Evolutionary conservation across 2,797 vertebrate genomes (phyloP).

Genomic region (Natrix natrix): DNA sequence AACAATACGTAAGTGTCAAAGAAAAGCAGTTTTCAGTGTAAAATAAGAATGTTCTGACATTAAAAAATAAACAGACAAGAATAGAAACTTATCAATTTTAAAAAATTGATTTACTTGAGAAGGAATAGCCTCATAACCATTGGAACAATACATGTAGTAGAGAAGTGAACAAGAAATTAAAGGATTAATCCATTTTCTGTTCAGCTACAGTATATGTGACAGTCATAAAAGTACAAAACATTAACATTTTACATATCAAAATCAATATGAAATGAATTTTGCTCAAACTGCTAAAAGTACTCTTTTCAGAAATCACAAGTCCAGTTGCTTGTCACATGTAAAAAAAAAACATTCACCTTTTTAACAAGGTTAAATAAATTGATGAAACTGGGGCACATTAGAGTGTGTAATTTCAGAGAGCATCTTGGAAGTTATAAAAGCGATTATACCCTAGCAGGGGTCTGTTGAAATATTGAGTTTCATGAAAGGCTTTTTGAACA

Average conservation of each 20-base stretch:
- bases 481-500: constrained; percentile 52
- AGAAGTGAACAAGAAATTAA: constrained; percentile 59
- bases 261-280: constrained; percentile 16
- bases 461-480: constrained; percentile 57
- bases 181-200: constrained; percentile 34
- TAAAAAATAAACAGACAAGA: constrained; percentile 63
- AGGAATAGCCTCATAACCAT: constrained; percentile 37
- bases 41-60: constrained; percentile 68
- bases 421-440: constrained; percentile 56
- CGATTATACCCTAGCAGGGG: constrained; percentile 61
- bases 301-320: constrained; percentile 28
- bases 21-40: constrained; percentile 69
- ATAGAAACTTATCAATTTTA: constrained; percentile 58
- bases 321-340: constrained; percentile 5
- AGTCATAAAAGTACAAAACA: neutral
- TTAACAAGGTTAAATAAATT: constrained; percentile 34
- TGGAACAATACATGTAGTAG: constrained; percentile 24
- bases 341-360: constrained; percentile 17
- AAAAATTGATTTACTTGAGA: constrained; percentile 46
- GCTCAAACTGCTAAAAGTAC: neutral
- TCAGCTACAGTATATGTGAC: constrained; percentile 1
- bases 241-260: constrained; percentile 39
- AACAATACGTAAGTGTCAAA: constrained; percentile 72
- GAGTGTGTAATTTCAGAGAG: constrained; percentile 48
- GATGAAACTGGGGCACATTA: constrained; percentile 48